Percentiles rank a stretch among this genome's conserved stretches.
phyloP scores from a whole-genome alignment of 2,113 vertebrate genomes.

The Malurus alboscapulatus region DNA sequence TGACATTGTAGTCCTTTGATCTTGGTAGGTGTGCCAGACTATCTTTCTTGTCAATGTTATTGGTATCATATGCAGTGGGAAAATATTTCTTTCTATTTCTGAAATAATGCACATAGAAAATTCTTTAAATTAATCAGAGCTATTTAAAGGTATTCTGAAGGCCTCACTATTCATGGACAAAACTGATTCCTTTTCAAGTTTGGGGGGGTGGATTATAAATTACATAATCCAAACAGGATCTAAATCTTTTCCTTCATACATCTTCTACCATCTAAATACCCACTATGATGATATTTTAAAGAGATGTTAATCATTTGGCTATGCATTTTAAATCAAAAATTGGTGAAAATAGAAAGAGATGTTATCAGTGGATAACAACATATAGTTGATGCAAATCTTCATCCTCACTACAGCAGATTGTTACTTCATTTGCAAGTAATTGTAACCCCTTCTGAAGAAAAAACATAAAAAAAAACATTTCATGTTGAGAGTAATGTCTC shows the following conservation, averaged over 20 bases:
- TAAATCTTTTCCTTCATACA: not conserved
- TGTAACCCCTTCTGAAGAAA: not conserved
- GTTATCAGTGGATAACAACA: not conserved
- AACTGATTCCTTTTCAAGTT: not conserved
- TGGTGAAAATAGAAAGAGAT: not conserved
- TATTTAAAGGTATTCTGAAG: not conserved
- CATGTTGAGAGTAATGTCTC: not conserved
- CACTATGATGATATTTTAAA: not conserved
- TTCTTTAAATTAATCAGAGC: not conserved
- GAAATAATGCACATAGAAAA: not conserved
- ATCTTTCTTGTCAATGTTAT: not conserved
- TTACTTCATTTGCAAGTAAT: not conserved
- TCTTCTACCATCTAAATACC: not conserved
- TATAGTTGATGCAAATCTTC: not conserved
- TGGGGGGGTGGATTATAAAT: not conserved
- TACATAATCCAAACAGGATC: fast-evolving
- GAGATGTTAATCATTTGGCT: fast-evolving
- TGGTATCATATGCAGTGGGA: not conserved
- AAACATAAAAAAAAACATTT: not conserved
- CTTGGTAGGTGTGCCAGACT: not conserved
- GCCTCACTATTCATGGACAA: not conserved
- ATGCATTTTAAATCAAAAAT: not conserved
- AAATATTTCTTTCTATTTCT: not conserved
- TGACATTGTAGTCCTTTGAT: not conserved
- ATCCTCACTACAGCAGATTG: not conserved